Base-by-base conservation (phyloP, 2,113 vertebrate species). In the Uropsilus gracilis region DNA sequence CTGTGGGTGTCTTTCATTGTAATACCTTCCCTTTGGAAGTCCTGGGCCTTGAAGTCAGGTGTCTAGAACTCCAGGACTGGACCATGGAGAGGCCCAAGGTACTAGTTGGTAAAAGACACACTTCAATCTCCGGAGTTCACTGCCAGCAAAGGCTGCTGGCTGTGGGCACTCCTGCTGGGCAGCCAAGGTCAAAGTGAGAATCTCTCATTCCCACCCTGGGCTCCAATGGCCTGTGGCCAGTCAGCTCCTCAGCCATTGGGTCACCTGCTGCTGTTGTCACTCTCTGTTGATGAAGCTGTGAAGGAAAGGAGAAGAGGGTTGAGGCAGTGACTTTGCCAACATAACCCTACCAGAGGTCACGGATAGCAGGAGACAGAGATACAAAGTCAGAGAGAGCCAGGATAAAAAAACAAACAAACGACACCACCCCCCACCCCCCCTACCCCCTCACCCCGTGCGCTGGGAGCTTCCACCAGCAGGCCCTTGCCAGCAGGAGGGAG, bases 241-340 rank as follows among this genome's bases (percentile, higher is more conserved):
- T 30, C 28, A 61, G 76, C 37, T 68, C 59, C 55, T 94, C 42
- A 1, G 57, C 37, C 17, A 11, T 5, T 5, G 32, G 86, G 93
- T 97, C 96, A 97, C 96, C 97, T 96, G 53, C 50, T 48, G 53
- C 89, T 69, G 48, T 16, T 12, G 71, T 26, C 80, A 61, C 66
- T 84, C 11, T 89, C 89, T 87, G 83, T 64, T 34, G 93, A 86
- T n/a, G 72, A 9, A 8, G 78, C 96, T 97, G 80, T 75, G 88
- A 80, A 16, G 63, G 68, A 64, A 76, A 84, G 5, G 76, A 55
- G 48, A 94, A 90, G 57, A 66, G 46, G 73, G n/a, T 6, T 91
- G 66, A 71, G 50, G 76, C 34, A 42, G 44, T 26, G 68, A 28
- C 12, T 4, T 0, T 48, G 26, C 3, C 30, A 72, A 16, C 2